Percentiles rank a stretch among this genome's conserved stretches.
phyloP scores from a whole-genome alignment of 1,140 invertebrate genomes.

The Formica exsecta region DNA sequence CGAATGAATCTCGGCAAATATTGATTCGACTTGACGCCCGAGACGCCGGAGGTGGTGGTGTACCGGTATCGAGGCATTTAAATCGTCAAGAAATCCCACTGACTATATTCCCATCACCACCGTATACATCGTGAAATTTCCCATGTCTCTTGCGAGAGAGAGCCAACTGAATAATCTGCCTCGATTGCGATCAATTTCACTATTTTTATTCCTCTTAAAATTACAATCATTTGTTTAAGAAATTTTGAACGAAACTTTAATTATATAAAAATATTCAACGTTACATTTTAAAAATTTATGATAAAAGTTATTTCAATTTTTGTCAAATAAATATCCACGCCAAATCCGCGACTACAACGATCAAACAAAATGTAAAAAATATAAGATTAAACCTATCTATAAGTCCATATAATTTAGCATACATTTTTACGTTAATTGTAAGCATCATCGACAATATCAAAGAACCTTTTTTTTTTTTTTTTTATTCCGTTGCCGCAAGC shows the following conservation, averaged over 20 bases:
- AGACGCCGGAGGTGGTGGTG: conserved; percentile 30
- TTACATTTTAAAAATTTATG: background rate
- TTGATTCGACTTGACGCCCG: conserved; percentile 60
- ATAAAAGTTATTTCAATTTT: background rate
- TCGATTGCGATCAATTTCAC: conserved; percentile 14
- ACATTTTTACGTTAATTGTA: conserved; percentile 20
- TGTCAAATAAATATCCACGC: background rate
- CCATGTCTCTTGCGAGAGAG: background rate
- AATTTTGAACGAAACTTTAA: background rate
- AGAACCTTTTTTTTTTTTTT: conserved; percentile 33
- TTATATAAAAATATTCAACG: background rate
- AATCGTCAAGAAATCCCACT: conserved; percentile 54
- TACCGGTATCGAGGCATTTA: conserved; percentile 54
- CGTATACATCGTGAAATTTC: conserved; percentile 24
- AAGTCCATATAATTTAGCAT: background rate
- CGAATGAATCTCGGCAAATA: conserved; percentile 63
- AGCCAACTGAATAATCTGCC: conserved; percentile 8
- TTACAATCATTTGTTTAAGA: background rate
- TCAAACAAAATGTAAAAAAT: conserved; percentile 11
- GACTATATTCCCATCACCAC: conserved; percentile 19
- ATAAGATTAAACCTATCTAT: background rate
- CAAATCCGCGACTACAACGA: background rate
- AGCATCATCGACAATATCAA: conserved; percentile 23
- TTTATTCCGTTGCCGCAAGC: conserved; percentile 27
- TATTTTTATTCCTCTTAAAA: background rate